Percentiles rank a stretch among this genome's conserved stretches.
Conservation (phyloP, 2,888 invertebrate genomes). For the Mythimna lalbum region DNA sequence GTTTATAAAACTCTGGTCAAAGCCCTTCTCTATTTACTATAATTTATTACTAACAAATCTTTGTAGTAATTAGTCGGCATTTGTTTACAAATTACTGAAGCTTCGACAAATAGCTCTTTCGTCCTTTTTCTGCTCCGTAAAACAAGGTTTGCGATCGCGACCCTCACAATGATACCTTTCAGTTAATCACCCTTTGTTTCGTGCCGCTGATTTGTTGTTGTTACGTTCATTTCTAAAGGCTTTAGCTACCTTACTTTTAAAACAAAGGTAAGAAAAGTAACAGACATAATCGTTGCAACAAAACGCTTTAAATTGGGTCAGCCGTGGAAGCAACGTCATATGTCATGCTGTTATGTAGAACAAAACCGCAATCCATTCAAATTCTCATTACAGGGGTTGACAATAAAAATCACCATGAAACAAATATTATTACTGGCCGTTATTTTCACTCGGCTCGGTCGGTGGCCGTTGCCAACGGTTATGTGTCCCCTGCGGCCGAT, state of each 20-base stretch:
- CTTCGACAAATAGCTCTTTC: constrained; percentile 51
- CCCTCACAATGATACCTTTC: constrained; percentile 59
- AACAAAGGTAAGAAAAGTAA: constrained; percentile 28
- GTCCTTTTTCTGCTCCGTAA: constrained; percentile 60
- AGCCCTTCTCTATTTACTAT: constrained; percentile 12
- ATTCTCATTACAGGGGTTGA: constrained; percentile 61
- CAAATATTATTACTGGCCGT: constrained; percentile 70
- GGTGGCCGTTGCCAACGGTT: constrained; percentile 73
- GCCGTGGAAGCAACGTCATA: not conserved
- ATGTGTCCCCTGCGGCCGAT: constrained; percentile 80
- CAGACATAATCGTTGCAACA: not conserved
- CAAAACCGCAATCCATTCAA: constrained; percentile 55
- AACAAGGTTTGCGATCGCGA: constrained; percentile 51
- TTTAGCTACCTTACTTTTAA: constrained; percentile 20
- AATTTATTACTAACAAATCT: constrained; percentile 29
- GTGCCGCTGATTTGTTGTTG: constrained; percentile 57
- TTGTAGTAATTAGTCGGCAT: constrained; percentile 45
- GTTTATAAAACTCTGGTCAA: constrained; percentile 10
- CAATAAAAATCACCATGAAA: constrained; percentile 72
- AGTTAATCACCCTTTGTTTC: constrained; percentile 61
- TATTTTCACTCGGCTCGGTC: constrained; percentile 71
- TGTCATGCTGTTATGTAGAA: constrained; percentile 31
- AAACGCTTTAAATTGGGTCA: constrained; percentile 22
- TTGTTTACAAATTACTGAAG: constrained; percentile 61
- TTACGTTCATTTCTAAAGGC: constrained; percentile 49